Evolutionary conservation across 1,140 invertebrate species (phyloP).

Genomic region (Goniozus legneri): DNA sequence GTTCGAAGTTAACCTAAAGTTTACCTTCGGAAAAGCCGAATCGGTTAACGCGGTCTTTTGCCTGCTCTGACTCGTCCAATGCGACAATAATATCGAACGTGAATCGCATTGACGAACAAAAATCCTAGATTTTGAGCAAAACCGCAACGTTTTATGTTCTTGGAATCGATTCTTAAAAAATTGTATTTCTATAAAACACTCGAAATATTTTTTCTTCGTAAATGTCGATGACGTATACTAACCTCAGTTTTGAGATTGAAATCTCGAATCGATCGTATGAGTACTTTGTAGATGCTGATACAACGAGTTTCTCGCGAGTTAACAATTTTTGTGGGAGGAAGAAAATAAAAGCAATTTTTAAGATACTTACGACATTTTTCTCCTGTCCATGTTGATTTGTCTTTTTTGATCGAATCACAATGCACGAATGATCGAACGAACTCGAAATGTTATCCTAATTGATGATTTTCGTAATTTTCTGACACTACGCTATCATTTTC

Average conservation of each 20-base stretch:
- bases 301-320: background rate
- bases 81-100: too few relatives aligned
- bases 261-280: background rate
- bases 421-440: background rate
- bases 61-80: too few relatives aligned
- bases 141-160: too few relatives aligned
- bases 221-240: background rate
- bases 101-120: too few relatives aligned
- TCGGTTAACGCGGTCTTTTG: too few relatives aligned
- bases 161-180: background rate
- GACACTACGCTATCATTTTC: too few relatives aligned
- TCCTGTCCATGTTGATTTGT: slow-evolving; percentile 49
- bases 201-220: background rate
- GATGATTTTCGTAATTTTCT: slow-evolving; percentile 4
- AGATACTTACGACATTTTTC: slow-evolving; percentile 58
- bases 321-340: background rate
- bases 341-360: slow-evolving; percentile 3
- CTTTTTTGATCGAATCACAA: background rate
- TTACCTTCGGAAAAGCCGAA: too few relatives aligned
- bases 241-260: background rate
- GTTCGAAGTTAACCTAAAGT: too few relatives aligned
- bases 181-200: background rate
- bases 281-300: background rate
- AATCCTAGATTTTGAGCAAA: too few relatives aligned
- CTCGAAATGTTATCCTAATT: background rate